Percentiles rank a stretch among this genome's conserved stretches.
phyloP scores from a whole-genome alignment of 2,797 vertebrate species.

The Dendrocincla tyrannina region DNA sequence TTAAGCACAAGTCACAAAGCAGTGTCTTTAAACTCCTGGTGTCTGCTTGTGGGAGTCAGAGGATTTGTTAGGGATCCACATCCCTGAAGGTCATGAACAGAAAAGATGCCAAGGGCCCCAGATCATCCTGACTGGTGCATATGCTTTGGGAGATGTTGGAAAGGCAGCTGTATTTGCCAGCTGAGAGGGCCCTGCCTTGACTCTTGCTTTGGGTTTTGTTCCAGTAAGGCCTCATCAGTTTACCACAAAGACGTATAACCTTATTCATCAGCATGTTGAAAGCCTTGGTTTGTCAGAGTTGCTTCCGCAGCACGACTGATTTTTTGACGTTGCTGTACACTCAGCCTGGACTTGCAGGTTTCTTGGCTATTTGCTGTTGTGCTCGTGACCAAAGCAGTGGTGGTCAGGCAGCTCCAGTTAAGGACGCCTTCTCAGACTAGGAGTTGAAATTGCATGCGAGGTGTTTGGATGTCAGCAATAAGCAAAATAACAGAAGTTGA shows the following conservation, averaged over 20 bases:
- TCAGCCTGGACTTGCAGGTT: neutral
- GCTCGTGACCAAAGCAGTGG: neutral
- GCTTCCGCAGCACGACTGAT: neutral
- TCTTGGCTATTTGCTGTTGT: neutral
- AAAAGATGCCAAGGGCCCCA: neutral
- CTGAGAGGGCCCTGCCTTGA: neutral
- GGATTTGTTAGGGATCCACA: neutral
- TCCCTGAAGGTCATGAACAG: neutral
- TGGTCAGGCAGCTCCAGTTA: neutral
- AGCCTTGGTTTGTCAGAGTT: neutral
- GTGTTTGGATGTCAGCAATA: neutral
- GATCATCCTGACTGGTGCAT: fast-evolving
- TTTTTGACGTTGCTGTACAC: neutral
- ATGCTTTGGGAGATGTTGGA: neutral
- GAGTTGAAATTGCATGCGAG: neutral
- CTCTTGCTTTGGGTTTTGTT: neutral
- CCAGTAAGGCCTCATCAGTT: neutral
- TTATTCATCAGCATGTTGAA: neutral
- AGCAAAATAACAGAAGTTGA: neutral
- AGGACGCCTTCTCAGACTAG: neutral
- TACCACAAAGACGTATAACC: neutral
- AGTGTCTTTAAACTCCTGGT: neutral
- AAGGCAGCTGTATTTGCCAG: neutral
- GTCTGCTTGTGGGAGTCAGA: neutral
- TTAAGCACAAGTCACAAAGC: neutral